These are phyloP conservation scores for Elegia similella DNA, from an alignment of 2,888 invertebrate genomes.

Conservation along the genomic window DNA sequence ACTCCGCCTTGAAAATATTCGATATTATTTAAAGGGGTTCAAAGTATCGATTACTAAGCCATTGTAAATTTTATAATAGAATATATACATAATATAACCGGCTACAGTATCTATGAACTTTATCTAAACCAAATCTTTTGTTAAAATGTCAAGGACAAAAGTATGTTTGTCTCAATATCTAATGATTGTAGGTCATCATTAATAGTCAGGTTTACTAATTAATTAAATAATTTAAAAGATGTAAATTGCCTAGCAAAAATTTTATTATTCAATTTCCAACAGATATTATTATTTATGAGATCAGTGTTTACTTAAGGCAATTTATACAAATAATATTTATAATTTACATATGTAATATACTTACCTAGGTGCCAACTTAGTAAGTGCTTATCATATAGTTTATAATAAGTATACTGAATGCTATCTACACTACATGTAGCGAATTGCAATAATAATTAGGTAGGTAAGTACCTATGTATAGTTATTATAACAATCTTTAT, in stretches of 20 bases:
- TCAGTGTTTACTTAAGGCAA: too few relatives aligned
- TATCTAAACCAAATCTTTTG: neutral
- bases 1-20: too few relatives aligned
- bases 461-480: neutral
- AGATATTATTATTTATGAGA: too few relatives aligned
- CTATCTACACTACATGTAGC: neutral
- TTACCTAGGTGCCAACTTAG: neutral
- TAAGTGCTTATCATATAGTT: neutral
- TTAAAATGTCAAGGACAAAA: constrained; percentile 5
- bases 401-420: neutral
- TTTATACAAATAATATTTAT: too few relatives aligned
- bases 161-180: neutral
- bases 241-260: too few relatives aligned
- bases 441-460: neutral
- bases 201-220: too few relatives aligned
- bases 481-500: neutral
- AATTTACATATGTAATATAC: neutral
- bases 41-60: too few relatives aligned
- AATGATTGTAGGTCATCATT: neutral
- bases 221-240: too few relatives aligned
- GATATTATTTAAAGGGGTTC: too few relatives aligned
- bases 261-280: too few relatives aligned
- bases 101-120: neutral
- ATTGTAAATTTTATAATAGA: too few relatives aligned
- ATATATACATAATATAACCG: too few relatives aligned